These are phyloP conservation scores for Homarus americanus DNA, from an alignment of 1,140 invertebrate species.

Conservation along the genomic window DNA sequence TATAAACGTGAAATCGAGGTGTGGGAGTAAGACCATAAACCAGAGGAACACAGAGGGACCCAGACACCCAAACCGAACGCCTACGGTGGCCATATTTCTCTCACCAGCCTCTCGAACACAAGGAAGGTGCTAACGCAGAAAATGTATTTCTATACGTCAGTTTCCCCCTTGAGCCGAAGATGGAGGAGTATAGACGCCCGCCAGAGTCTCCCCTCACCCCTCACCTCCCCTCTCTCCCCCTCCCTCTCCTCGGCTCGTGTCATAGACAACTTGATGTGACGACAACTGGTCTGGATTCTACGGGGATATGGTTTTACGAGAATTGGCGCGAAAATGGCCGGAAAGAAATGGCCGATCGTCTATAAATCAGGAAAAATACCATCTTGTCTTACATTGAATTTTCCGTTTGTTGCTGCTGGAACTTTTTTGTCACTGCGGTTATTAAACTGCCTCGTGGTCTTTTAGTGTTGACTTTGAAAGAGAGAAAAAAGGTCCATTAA, in stretches of 20 bases:
- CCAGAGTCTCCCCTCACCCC: neutral
- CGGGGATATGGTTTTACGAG: conserved; percentile 6
- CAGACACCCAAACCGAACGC: neutral
- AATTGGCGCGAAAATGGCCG: conserved; percentile 24
- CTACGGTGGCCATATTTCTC: neutral
- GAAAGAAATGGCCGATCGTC: neutral
- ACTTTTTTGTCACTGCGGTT: too few species aligned
- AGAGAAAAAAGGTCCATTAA: too few species aligned
- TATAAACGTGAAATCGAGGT: neutral
- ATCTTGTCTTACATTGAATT: neutral
- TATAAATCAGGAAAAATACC: neutral
- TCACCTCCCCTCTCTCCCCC: neutral
- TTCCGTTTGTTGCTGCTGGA: too few species aligned
- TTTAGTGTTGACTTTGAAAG: too few species aligned
- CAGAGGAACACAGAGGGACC: neutral
- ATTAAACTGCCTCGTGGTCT: too few species aligned
- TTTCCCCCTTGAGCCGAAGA: neutral
- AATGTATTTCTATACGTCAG: conserved; percentile 9
- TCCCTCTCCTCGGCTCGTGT: neutral
- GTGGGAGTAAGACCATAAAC: neutral
- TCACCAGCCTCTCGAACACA: neutral
- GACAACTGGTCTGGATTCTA: conserved; percentile 26
- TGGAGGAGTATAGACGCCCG: neutral
- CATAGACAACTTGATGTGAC: conserved; percentile 22
- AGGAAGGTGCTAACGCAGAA: neutral